These are phyloP conservation scores for Cyprinus carpio DNA, from an alignment of 2,113 vertebrate genomes.

Conservation along the genomic window DNA sequence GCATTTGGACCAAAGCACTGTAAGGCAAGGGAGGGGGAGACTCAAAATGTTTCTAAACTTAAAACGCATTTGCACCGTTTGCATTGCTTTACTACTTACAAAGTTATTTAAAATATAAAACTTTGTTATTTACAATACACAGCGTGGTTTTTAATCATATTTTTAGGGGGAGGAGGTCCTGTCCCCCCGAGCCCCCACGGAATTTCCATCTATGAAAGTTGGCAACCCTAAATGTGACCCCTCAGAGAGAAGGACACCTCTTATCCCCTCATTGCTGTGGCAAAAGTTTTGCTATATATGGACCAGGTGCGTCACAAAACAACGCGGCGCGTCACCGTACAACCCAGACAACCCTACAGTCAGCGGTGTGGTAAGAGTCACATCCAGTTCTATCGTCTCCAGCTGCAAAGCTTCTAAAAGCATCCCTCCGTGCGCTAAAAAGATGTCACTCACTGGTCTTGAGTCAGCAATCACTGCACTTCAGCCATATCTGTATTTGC, in stretches of 20 bases:
- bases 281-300: slow-evolving; percentile 31
- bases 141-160: no score
- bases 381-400: background rate
- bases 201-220: background rate
- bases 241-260: background rate
- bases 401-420: slow-evolving; percentile 38
- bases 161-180: no score
- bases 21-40: no score
- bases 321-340: background rate
- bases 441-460: slow-evolving; percentile 43
- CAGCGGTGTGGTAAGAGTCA: background rate
- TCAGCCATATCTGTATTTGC: slow-evolving; percentile 41
- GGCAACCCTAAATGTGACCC: background rate
- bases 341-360: background rate
- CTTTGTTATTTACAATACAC: no score
- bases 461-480: slow-evolving; percentile 48
- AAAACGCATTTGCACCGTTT: no score
- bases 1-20: no score
- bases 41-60: no score
- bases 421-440: slow-evolving; percentile 28
- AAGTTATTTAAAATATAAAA: no score
- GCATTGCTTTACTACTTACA: no score
- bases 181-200: no score
- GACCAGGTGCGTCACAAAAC: slow-evolving; percentile 19
- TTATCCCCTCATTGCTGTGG: background rate